Evolutionary conservation across 2,888 invertebrate genomes (phyloP), one percentile per base, ranked within the genome.

Genomic region (Kryphioiulus occultus): DNA sequence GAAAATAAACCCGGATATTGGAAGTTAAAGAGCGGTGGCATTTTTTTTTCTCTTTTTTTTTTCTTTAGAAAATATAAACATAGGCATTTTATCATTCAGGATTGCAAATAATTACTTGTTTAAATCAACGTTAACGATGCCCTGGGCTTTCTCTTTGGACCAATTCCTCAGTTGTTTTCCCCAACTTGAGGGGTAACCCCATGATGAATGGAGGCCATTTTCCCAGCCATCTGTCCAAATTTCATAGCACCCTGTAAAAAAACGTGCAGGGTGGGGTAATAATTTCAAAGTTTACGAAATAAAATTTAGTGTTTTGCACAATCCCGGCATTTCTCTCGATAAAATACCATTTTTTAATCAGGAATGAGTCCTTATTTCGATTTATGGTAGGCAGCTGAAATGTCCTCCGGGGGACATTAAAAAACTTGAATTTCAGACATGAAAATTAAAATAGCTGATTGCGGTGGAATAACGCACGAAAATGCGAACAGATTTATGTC

Each of bases 361-460:
- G 22, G 22, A 59, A 59, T 22, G 59, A n/a, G 59, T 22, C 42
- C 59, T 59, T 5, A 22, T 59, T 59, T 59, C 59, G 59, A 59
- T 59, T 59, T 59, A 59, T 59, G 59, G 59, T 59, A n/a, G 59
- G 59, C 59, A 59, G 59, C 59, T 59, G 59, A 59, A 59, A 59
- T 59, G 59, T 9, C n/a, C 59, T n/a, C 59, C 59, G 59, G 59
- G 59, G 19, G 59, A 59, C 59, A 59, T 59, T 59, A 59, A 59
- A 59, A 59, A 59, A n/a, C n/a, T 59, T 59, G 59, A 59, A 59
- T 22, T 59, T 59, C 59, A 59, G 59, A 59, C 59, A 59, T 59
- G 59, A 59, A 59, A 59, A 59, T 59, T 59, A 59, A 59, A 59
- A 59, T 59, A 59, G 59, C 59, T 7, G 59, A 59, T n/a, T 59